Base-by-base conservation (phyloP, 53 echinoderm and acorn worm genomes). In the Temnopleurus reevesii region DNA sequence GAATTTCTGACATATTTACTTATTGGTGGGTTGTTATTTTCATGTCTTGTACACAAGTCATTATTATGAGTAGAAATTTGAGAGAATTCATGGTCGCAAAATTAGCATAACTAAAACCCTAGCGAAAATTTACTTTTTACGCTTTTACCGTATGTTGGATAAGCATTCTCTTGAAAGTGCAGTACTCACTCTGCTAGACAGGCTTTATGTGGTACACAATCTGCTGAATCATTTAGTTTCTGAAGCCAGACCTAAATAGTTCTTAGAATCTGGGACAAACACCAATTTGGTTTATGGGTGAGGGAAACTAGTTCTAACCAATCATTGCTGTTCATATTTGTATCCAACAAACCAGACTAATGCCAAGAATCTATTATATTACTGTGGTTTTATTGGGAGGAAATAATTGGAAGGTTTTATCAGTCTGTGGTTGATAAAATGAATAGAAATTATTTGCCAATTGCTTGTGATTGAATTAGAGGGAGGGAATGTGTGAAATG, bases 381-480 rank as follows among this genome's bases (percentile, higher is more conserved):
- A 9, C 17, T 63, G 34, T 63, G 63, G 63, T 63, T 63, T 63
- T 63, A 63, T 58, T 8, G 27, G 57, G 25, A 58, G 27, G 58
- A 26, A 58, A 58, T 63, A 63, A 31, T 30, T 19, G 63, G 63
- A 63, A 31, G 63, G 12, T 31, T 63, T 33, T 34, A 17, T 31
- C 4, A 6, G 34, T 34, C 13, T 63, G 63, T 63, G 63, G 63
- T 63, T 63, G 63, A 63, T 63, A 17, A 63, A 34, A 34, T 63
- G 63, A 63, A 63, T 63, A 34, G 34, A 31, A 63, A 63, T 63
- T 63, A 34, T 63, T 63, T 63, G 63, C 63, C 63, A 63, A 63
- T 63, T 31, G 63, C 15, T 6, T 34, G 30, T 63, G 63, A 63
- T 63, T 63, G 63, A 63, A 63, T 63, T 63, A 63, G 34, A 63